Conservation (phyloP, 2,113 vertebrate genomes). For the Spheniscus mendiculus region DNA sequence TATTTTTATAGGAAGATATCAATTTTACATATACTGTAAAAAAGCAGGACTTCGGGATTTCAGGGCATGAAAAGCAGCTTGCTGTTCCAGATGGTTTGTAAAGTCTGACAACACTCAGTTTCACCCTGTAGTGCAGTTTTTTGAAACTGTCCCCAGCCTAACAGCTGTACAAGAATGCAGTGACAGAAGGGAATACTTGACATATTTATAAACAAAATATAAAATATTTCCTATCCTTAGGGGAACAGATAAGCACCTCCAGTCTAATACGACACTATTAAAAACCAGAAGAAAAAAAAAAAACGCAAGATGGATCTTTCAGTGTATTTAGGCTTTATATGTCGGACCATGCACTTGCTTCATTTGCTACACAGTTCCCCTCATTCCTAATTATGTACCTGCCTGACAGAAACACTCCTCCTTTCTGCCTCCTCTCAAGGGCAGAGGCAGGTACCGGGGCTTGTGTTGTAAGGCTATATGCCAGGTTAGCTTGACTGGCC, state of each 20-base stretch:
- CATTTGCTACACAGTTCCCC: background rate
- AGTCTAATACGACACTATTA: background rate
- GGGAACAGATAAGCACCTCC: conserved; percentile 26
- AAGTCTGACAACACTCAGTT: conserved; percentile 45
- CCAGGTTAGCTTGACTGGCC: background rate
- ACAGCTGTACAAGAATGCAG: conserved; percentile 64
- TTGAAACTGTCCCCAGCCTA: conserved; percentile 52
- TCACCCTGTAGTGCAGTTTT: conserved; percentile 66
- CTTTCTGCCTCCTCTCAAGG: background rate
- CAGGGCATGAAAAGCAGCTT: conserved; percentile 35
- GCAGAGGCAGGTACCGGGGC: background rate
- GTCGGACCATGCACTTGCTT: accelerated
- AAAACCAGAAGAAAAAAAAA: background rate
- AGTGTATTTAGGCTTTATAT: background rate
- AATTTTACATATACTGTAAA: background rate
- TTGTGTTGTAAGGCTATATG: accelerated
- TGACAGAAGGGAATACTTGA: conserved; percentile 67
- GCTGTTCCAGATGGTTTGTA: conserved; percentile 70
- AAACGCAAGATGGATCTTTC: background rate
- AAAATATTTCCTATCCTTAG: conserved; percentile 55
- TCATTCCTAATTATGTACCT: background rate
- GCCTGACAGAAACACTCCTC: background rate
- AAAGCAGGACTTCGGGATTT: background rate
- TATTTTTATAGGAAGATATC: conserved; percentile 3
- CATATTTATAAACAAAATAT: conserved; percentile 67